These are phyloP conservation scores for Dilophus febrilis DNA, from an alignment of 2,888 invertebrate genomes.

Conservation along the genomic window DNA sequence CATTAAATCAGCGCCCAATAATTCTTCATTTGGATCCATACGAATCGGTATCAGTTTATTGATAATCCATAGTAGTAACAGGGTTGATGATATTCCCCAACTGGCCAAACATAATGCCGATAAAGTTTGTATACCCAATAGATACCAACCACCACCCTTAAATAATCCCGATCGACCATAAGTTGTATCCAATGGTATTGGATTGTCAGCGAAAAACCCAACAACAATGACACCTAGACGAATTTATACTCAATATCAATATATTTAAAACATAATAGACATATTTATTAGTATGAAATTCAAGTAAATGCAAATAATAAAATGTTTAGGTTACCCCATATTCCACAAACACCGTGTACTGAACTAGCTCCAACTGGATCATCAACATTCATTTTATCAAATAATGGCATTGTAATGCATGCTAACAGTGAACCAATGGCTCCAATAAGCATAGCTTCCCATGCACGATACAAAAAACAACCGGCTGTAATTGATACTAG, in stretches of 20 bases:
- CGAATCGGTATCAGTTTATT: conserved; percentile 65
- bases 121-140: conserved; percentile 67
- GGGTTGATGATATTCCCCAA: conserved; percentile 62
- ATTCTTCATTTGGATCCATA: conserved; percentile 70
- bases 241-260: no score
- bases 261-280: no score
- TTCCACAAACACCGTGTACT: conserved; percentile 66
- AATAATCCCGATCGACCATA: conserved; percentile 55
- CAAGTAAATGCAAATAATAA: not conserved
- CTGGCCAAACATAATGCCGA: conserved; percentile 48
- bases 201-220: conserved; percentile 76
- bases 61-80: conserved; percentile 57
- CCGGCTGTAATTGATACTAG: conserved; percentile 79
- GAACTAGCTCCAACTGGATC: conserved; percentile 77
- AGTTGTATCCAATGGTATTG: conserved; percentile 64
- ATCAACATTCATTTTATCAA: conserved; percentile 65
- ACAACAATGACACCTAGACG: conserved; percentile 64
- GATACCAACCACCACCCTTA: conserved; percentile 76
- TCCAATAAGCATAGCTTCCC: conserved; percentile 76
- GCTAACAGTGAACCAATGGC: conserved; percentile 58
- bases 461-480: conserved; percentile 68
- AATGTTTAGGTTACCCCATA: conserved; percentile 44
- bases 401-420: conserved; percentile 50
- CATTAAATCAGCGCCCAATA: conserved; percentile 75
- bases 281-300: not conserved